Evolutionary conservation across 1,140 invertebrate genomes (phyloP).

Genomic region (Melitaea cinxia): DNA sequence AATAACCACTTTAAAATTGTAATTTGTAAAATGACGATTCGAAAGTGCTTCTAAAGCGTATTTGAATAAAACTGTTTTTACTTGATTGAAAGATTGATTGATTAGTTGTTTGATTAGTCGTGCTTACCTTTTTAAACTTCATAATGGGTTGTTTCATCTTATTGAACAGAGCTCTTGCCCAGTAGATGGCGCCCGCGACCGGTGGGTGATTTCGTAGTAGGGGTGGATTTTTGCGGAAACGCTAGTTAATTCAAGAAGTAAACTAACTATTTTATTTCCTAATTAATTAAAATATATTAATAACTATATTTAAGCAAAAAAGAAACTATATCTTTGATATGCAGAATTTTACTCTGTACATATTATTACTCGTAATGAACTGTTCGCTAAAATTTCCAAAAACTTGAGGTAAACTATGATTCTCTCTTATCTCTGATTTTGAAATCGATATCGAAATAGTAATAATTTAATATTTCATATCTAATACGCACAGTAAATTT

Average conservation of each 20-base stretch:
- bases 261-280: neutral
- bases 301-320: too few relatives aligned
- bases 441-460: neutral
- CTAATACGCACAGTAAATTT: conserved; percentile 83
- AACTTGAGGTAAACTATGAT: neutral
- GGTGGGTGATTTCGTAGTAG: conserved; percentile 89
- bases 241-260: conserved; percentile 67
- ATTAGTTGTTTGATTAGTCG: too few relatives aligned
- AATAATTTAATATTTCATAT: neutral
- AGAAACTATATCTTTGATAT: too few relatives aligned
- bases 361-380: neutral
- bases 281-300: too few relatives aligned
- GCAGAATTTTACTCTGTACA: neutral
- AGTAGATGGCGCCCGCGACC: conserved; percentile 90
- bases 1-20: too few relatives aligned
- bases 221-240: conserved; percentile 87
- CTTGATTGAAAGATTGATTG: too few relatives aligned
- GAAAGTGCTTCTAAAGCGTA: too few relatives aligned
- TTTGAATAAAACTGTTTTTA: too few relatives aligned
- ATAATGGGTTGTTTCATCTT: conserved; percentile 90
- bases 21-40: too few relatives aligned
- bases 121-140: conserved; percentile 84
- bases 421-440: neutral
- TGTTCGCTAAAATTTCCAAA: neutral
- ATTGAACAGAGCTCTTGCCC: conserved; percentile 89